Evolutionary conservation across 92 coral and sea anemone species (phyloP), one percentile per base, ranked within the genome.

Genomic region (Muricea muricata): DNA sequence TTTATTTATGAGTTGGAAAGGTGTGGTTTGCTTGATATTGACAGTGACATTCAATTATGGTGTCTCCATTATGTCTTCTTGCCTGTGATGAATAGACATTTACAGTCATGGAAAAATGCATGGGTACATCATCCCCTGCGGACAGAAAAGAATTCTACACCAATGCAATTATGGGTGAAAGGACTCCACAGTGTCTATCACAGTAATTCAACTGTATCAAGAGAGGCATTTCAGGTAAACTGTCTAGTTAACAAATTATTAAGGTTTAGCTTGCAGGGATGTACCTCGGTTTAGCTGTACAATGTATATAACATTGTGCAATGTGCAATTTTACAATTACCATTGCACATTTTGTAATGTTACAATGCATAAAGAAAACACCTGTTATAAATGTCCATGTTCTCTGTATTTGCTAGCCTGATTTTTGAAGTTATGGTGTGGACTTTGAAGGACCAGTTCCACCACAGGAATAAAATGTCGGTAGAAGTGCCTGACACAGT

Each of bases 381-480:
- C n/a, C n/a, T n/a, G n/a, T n/a, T n/a, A n/a, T n/a, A n/a, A 26
- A 88, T 18, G 91, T 75, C 8, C 73, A 55, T 75, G 85, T 77
- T 26, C 83, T 88, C 66, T 88, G 52, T 30, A 26, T 57, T 58
- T 61, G n/a, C n/a, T 78, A 90, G 88, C 81, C 52, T 71, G 90
- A 90, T 61, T 69, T 35, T 70, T 82, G 80, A 33, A 65, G 48
- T 72, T 90, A 87, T 87, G 93, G 93, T 40, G 78, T 90, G 76
- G 93, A 90, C 74, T 87, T 80, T 72, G 79, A 79, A 69, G 93
- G 93, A 33, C 89, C 93, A 24, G 87, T 90, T 18, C 89, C 89
- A 47, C 23, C 76, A 10, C 78, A 85, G 73, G 39, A 78, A 61
- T 28, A 63, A 41, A 87, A 90, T n/a, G 30, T 33, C 24, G 17